A percentile compares a stretch with the other conserved stretches of the same genome.
These are phyloP conservation scores for Drosophila sp. DNA, from an alignment of 1,140 invertebrate species.

Conservation along the genomic window DNA sequence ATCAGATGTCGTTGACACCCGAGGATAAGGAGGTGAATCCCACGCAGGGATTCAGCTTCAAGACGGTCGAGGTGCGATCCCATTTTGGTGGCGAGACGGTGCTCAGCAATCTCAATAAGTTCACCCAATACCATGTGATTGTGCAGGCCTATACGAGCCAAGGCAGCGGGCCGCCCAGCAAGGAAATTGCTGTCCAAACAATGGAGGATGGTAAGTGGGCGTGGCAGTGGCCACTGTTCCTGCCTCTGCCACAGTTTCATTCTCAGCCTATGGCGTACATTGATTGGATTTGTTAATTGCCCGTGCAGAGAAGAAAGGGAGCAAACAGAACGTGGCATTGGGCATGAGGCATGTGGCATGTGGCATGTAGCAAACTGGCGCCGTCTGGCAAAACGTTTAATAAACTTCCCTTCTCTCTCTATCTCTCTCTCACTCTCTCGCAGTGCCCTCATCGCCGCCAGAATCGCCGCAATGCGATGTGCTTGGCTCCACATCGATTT, in stretches of 20 bases:
- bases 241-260: too few relatives aligned
- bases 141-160: constrained; percentile 97
- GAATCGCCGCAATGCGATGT: constrained; percentile 91
- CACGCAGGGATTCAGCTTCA: constrained; percentile 88
- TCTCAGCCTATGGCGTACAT: constrained; percentile 45
- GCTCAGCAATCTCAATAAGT: constrained; percentile 91
- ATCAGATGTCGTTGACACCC: constrained; percentile 88
- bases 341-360: not conserved
- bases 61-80: constrained; percentile 89
- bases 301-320: constrained; percentile 57
- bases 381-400: constrained; percentile 56
- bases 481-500: constrained; percentile 92
- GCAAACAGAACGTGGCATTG: constrained; percentile 5
- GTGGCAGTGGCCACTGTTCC: not conserved
- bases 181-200: constrained; percentile 91
- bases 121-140: constrained; percentile 94
- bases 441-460: constrained; percentile 92
- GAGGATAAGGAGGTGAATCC: constrained; percentile 83
- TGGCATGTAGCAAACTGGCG: constrained; percentile 13
- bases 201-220: constrained; percentile 92
- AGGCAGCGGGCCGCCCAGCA: constrained; percentile 94
- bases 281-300: constrained; percentile 82
- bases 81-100: constrained; percentile 88
- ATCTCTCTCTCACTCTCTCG: constrained; percentile 43
- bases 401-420: constrained; percentile 40